Percentiles rank a stretch among this genome's conserved stretches.
Evolutionary conservation across 2,113 vertebrate species (phyloP).

Genomic region (Puntigrus tetrazona): DNA sequence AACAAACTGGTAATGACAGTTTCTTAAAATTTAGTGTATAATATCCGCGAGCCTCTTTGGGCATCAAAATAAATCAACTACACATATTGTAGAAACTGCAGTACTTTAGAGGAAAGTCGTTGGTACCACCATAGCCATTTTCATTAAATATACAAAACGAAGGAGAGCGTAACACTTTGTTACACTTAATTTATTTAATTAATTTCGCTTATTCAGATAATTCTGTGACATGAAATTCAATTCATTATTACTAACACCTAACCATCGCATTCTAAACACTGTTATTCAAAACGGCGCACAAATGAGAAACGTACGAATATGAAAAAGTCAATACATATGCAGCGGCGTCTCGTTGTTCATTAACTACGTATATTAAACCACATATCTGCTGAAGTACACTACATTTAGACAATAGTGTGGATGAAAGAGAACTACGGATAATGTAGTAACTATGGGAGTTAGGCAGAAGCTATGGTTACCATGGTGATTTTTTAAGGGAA

Average conservation of each 20-base stretch:
- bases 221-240: too few relatives aligned
- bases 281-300: too few relatives aligned
- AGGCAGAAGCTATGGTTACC: slow-evolving; percentile 1
- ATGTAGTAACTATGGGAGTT: slow-evolving; percentile 2
- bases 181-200: too few relatives aligned
- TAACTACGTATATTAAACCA: too few relatives aligned
- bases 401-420: background rate
- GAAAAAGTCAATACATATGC: too few relatives aligned
- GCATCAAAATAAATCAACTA: background rate
- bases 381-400: too few relatives aligned
- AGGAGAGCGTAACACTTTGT: background rate
- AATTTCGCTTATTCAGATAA: too few relatives aligned
- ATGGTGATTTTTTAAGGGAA: slow-evolving; percentile 21
- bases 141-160: background rate
- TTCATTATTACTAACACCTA: too few relatives aligned
- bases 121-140: background rate
- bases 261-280: too few relatives aligned
- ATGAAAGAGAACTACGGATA: background rate
- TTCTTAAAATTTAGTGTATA: background rate
- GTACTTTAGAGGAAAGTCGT: background rate
- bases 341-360: too few relatives aligned
- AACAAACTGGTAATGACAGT: background rate
- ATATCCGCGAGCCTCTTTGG: background rate
- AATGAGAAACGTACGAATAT: too few relatives aligned
- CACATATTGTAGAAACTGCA: background rate